Evolutionary conservation across 2,888 invertebrate species (phyloP).

Genomic region (Hyposoter dolosus): DNA sequence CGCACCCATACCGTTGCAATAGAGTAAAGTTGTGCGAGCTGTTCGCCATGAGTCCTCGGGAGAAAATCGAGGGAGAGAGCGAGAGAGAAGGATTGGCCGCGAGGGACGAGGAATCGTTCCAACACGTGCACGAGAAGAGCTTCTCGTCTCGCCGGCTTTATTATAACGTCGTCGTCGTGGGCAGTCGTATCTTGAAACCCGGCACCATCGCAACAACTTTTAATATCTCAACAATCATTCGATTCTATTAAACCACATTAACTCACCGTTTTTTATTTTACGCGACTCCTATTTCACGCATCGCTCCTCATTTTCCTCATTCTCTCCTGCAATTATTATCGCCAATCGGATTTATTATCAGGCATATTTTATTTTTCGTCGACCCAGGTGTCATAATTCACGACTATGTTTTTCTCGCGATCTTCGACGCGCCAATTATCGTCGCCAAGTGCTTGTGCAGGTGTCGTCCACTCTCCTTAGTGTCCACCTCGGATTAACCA

Average conservation of each 20-base stretch:
- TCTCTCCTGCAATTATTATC: constrained; percentile 20
- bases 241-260: constrained; percentile 17
- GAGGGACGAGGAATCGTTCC: constrained; percentile 30
- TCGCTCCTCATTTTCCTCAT: not conserved
- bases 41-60: not conserved
- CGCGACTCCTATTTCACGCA: constrained; percentile 15
- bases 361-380: not conserved
- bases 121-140: constrained; percentile 76
- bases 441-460: constrained; percentile 8
- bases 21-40: constrained; percentile 26
- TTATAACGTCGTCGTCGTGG: constrained; percentile 65
- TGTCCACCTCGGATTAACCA: constrained; percentile 1
- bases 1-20: constrained; percentile 42
- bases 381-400: not conserved
- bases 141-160: constrained; percentile 70
- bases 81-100: constrained; percentile 27
- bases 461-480: constrained; percentile 28
- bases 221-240: constrained; percentile 23
- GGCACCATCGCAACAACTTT: constrained; percentile 61
- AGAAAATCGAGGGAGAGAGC: not conserved
- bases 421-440: not conserved
- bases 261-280: not conserved
- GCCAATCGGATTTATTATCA: constrained; percentile 31
- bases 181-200: constrained; percentile 80
- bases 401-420: constrained; percentile 21